Conservation (phyloP, 2,797 vertebrate species). For the Channallabes apus region DNA sequence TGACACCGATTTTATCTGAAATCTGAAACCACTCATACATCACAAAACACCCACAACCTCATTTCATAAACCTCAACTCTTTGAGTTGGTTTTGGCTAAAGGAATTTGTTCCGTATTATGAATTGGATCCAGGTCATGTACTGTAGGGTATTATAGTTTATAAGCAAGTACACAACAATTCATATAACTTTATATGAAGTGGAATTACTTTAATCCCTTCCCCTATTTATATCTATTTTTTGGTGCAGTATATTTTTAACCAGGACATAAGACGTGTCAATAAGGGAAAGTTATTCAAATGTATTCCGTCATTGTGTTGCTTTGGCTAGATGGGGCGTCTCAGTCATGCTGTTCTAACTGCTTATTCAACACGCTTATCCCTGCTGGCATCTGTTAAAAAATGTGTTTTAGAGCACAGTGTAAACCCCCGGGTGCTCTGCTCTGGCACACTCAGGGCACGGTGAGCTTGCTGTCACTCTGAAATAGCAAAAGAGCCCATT, state of each 20-base stretch:
- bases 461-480: conserved; percentile 46
- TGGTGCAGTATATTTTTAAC: background rate
- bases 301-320: conserved; percentile 16
- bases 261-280: background rate
- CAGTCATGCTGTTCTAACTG: conserved; percentile 21
- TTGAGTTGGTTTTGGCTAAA: background rate
- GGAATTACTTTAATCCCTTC: background rate
- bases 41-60: background rate
- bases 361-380: conserved; percentile 36
- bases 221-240: background rate
- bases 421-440: conserved; percentile 47
- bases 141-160: background rate
- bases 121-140: background rate
- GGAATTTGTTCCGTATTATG: background rate
- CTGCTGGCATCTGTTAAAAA: conserved; percentile 41
- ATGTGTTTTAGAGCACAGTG: conserved; percentile 50
- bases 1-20: too few species aligned
- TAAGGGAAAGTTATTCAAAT: background rate
- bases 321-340: conserved; percentile 27
- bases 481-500: conserved; percentile 48
- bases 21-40: background rate
- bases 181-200: background rate
- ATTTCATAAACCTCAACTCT: background rate
- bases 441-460: conserved; percentile 42
- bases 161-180: background rate